Evolutionary conservation across 2,113 vertebrate genomes (phyloP).

Genomic region (Myxocyprinus asiaticus): DNA sequence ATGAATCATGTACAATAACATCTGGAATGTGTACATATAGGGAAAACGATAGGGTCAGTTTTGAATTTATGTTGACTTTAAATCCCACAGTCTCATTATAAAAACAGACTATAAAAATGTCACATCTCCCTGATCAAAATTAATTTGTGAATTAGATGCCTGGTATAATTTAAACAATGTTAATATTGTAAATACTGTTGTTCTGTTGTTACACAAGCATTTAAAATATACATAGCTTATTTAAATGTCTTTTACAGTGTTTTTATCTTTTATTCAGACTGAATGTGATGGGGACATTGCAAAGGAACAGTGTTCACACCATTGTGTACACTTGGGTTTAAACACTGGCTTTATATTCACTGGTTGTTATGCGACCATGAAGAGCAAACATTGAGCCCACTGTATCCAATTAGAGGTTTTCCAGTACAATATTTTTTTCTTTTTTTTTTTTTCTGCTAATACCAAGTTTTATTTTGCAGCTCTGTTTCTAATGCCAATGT

Average conservation of each 20-base stretch:
- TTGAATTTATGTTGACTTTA: no score
- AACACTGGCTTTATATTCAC: no score
- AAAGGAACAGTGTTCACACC: not conserved
- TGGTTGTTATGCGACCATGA: not conserved
- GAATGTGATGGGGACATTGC: not conserved
- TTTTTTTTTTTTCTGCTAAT: not conserved
- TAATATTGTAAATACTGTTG: constrained; percentile 25
- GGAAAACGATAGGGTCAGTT: no score
- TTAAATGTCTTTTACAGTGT: constrained; percentile 11
- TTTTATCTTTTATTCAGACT: not conserved
- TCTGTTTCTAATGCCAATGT: no score
- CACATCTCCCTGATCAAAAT: not conserved
- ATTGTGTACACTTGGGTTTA: not conserved
- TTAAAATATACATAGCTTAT: not conserved
- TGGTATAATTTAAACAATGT: constrained; percentile 44
- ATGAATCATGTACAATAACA: no score
- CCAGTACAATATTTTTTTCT: no score
- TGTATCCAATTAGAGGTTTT: not conserved
- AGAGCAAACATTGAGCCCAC: not conserved
- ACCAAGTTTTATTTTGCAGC: not conserved
- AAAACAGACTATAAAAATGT: not conserved
- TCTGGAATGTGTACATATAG: no score
- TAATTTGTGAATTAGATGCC: constrained; percentile 11
- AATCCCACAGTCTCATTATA: not conserved
- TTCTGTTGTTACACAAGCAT: not conserved